A percentile compares a stretch with the other conserved stretches of the same genome.
These are phyloP conservation scores for Hydropotes inermis DNA, from an alignment of 2,113 vertebrate genomes.

Conservation along the genomic window DNA sequence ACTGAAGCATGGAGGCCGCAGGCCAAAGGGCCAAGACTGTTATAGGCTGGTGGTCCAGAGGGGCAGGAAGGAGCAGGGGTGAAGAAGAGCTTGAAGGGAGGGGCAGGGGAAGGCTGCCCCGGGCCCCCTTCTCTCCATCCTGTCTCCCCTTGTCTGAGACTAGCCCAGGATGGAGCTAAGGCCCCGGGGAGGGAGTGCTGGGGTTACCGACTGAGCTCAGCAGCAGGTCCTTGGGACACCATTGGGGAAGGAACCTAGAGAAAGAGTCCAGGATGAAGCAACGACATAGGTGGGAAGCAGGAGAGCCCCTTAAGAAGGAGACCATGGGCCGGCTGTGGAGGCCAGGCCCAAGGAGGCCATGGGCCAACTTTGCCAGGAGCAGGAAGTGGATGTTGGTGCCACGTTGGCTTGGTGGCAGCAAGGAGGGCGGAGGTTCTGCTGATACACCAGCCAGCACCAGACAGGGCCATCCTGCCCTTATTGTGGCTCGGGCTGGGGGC, in stretches of 20 bases:
- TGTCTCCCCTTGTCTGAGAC: not conserved
- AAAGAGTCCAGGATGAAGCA: not conserved
- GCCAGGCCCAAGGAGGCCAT: not conserved
- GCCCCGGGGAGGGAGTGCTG: accelerated
- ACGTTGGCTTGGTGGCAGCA: not conserved
- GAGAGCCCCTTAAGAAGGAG: not conserved
- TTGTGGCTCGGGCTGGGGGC: not conserved
- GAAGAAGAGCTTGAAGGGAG: not conserved
- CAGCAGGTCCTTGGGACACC: not conserved
- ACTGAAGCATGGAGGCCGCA: not conserved
- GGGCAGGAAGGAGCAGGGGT: not conserved
- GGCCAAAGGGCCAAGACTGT: not conserved
- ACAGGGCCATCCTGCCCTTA: too few species aligned
- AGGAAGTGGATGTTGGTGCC: not conserved
- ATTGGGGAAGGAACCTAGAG: not conserved
- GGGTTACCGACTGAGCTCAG: not conserved
- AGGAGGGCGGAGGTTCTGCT: not conserved
- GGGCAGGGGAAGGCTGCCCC: not conserved
- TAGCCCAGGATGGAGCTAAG: not conserved
- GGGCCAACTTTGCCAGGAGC: not conserved
- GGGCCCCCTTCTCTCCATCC: not conserved
- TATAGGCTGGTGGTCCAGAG: not conserved
- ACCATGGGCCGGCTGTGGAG: not conserved
- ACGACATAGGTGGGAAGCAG: not conserved
- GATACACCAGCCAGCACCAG: not conserved